These are phyloP conservation scores for Formica selysi DNA, from an alignment of 1,140 invertebrate genomes.

Conservation along the genomic window DNA sequence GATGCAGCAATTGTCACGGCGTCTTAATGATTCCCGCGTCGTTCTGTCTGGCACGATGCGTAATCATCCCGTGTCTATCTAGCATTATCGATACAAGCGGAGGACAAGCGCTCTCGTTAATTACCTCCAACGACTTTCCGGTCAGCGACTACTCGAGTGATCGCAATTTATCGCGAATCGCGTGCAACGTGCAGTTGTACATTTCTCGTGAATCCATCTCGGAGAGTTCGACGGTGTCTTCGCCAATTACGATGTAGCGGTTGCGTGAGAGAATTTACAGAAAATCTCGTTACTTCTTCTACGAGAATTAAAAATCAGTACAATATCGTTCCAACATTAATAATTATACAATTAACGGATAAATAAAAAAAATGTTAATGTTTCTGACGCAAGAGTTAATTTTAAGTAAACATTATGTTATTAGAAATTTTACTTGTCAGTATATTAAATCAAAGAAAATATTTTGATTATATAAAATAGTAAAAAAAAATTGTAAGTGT, in stretches of 20 bases:
- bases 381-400: not conserved
- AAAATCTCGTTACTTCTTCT: not conserved
- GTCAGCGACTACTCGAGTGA: constrained; percentile 38
- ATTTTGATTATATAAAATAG: no score
- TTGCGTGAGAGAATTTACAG: not conserved
- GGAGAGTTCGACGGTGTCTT: constrained; percentile 5
- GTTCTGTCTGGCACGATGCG: constrained; percentile 1
- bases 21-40: constrained; percentile 27
- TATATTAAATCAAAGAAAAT: not conserved
- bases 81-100: constrained; percentile 31
- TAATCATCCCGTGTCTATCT: constrained; percentile 34
- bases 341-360: no score
- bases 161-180: constrained; percentile 36
- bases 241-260: constrained; percentile 15
- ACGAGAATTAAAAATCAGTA: not conserved
- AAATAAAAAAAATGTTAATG: not conserved
- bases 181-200: not conserved
- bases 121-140: constrained; percentile 46
- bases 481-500: not conserved
- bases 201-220: not conserved
- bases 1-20: constrained; percentile 18
- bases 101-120: constrained; percentile 44
- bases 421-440: not conserved
- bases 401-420: not conserved
- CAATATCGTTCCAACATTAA: not conserved